phyloP scores from a whole-genome alignment of 2,113 vertebrate genomes.

The Leptodactylus fuscus region DNA sequence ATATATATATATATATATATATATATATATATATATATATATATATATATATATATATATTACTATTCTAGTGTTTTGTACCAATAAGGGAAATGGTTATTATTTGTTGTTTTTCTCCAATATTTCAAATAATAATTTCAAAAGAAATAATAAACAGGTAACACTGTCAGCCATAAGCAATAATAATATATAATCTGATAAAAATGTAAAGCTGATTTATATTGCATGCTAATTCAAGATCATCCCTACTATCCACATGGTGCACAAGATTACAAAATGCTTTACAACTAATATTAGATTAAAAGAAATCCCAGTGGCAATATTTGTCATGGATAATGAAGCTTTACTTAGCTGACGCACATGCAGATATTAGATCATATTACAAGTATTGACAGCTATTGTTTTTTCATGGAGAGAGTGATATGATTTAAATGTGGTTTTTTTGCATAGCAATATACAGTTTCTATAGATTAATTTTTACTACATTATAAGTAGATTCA shows the following conservation, averaged over 20 bases:
- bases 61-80: too few species aligned
- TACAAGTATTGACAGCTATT: conserved; percentile 66
- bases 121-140: too few species aligned
- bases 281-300: conserved; percentile 89
- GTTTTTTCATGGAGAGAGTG: neutral
- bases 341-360: conserved; percentile 72
- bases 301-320: conserved; percentile 85
- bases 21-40: too few species aligned
- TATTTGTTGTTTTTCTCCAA: too few species aligned
- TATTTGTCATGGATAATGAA: conserved; percentile 72
- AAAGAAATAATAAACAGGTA: neutral
- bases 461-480: too few species aligned
- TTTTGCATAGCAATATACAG: too few species aligned
- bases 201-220: conserved; percentile 82
- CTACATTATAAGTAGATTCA: too few species aligned
- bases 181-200: conserved; percentile 81
- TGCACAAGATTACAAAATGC: conserved; percentile 74
- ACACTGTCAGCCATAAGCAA: neutral
- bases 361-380: conserved; percentile 62
- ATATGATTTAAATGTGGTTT: too few species aligned
- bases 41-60: too few species aligned
- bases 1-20: too few species aligned
- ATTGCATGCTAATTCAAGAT: conserved; percentile 84
- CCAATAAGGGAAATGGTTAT: too few species aligned
- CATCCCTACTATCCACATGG: conserved; percentile 75